These are phyloP conservation scores for Onychostruthus taczanowskii DNA, from an alignment of 2,113 vertebrate species.

Conservation along the genomic window DNA sequence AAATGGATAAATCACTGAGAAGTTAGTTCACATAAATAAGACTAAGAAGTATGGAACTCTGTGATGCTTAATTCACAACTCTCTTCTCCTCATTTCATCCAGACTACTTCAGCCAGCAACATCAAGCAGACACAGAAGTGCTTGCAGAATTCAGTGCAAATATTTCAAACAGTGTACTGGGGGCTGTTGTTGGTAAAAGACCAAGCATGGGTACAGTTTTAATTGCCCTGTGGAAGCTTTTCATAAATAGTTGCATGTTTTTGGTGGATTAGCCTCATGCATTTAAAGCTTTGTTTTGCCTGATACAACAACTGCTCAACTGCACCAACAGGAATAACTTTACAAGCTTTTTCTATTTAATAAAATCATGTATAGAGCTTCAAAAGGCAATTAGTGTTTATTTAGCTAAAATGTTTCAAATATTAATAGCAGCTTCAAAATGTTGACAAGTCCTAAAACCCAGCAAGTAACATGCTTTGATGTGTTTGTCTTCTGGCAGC, in stretches of 20 bases:
- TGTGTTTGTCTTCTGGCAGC: constrained; percentile 27
- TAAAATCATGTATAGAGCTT: not conserved
- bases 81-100: not conserved
- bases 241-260: not conserved
- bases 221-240: not conserved
- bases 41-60: not conserved
- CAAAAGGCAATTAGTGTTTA: not conserved
- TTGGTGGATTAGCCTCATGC: not conserved
- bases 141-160: not conserved
- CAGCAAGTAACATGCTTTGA: constrained; percentile 32
- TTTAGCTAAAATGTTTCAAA: constrained; percentile 16
- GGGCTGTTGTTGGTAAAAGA: not conserved
- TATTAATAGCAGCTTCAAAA: constrained; percentile 27
- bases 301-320: not conserved
- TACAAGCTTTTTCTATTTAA: not conserved
- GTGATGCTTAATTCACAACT: not conserved
- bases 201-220: not conserved
- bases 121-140: not conserved
- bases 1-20: not conserved
- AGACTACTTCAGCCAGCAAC: not conserved
- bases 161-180: not conserved
- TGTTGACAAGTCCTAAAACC: constrained; percentile 6
- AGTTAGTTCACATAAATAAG: not conserved
- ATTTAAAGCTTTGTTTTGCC: not conserved
- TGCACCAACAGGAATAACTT: not conserved